phyloP scores from a whole-genome alignment of 2,113 vertebrate species.

The Ictalurus punctatus region DNA sequence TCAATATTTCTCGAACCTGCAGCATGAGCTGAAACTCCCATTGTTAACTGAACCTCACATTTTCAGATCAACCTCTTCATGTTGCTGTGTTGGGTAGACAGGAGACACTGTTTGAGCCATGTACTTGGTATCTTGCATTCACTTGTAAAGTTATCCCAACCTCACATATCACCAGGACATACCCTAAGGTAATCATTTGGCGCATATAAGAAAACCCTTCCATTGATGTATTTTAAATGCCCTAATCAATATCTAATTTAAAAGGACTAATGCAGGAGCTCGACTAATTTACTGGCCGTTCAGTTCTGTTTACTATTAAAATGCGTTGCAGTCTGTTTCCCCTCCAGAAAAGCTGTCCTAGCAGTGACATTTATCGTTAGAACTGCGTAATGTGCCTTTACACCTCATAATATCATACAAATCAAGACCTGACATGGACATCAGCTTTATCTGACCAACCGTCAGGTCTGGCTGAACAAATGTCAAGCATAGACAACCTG shows the following conservation, averaged over 20 bases:
- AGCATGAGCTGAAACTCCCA: constrained; percentile 44
- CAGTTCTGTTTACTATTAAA: constrained; percentile 23
- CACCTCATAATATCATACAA: constrained; percentile 39
- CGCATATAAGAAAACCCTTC: constrained; percentile 40
- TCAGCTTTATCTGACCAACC: constrained; percentile 24
- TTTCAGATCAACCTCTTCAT: background rate
- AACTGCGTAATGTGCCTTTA: background rate
- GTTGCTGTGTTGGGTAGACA: constrained; percentile 32
- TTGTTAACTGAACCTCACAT: constrained; percentile 39
- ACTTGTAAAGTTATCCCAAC: constrained; percentile 37
- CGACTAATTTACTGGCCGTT: constrained; percentile 43
- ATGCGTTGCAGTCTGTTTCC: background rate
- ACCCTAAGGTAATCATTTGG: constrained; percentile 47
- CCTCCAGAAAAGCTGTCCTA: constrained; percentile 1
- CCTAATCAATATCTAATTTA: constrained; percentile 58
- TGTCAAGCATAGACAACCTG: constrained; percentile 41
- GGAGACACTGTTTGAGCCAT: background rate
- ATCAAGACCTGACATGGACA: constrained; percentile 30
- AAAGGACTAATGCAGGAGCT: constrained; percentile 39
- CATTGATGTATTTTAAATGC: constrained; percentile 49
- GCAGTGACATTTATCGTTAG: constrained; percentile 20
- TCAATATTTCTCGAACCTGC: constrained; percentile 37
- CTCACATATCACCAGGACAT: constrained; percentile 28
- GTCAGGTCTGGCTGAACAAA: constrained; percentile 33
- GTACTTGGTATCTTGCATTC: constrained; percentile 1